Evolutionary conservation across 1,140 invertebrate species (phyloP).

Genomic region (Campoletis sonorensis): DNA sequence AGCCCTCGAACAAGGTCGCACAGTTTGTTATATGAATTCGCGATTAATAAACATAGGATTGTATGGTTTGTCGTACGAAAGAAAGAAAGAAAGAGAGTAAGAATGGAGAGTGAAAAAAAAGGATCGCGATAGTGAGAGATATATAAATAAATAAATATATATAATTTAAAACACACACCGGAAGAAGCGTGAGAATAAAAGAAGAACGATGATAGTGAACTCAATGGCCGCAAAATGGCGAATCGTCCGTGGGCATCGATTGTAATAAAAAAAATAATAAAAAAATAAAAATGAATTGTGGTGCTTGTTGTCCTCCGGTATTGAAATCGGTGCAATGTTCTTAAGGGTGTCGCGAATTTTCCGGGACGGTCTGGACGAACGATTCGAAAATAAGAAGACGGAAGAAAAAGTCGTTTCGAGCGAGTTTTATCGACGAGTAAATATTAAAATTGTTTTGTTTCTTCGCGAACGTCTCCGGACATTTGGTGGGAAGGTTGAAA

Average conservation of each 20-base stretch:
- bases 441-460: no score
- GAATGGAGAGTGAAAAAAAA: slow-evolving; percentile 9
- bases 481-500: background rate
- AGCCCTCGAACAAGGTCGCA: slow-evolving; percentile 47
- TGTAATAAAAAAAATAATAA: slow-evolving; percentile 3
- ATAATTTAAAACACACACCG: background rate
- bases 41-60: slow-evolving; percentile 41
- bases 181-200: background rate
- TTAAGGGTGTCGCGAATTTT: background rate
- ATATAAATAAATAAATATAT: background rate
- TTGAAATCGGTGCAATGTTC: slow-evolving; percentile 44
- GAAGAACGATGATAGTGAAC: background rate
- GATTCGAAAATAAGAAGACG: background rate
- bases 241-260: slow-evolving; percentile 21
- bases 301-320: slow-evolving; percentile 31
- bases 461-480: no score
- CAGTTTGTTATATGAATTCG: slow-evolving; percentile 47
- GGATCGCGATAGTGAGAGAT: slow-evolving; percentile 31
- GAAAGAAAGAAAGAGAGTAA: background rate
- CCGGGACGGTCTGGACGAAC: background rate
- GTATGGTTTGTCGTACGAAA: background rate
- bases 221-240: background rate
- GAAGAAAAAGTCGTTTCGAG: background rate
- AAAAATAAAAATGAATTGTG: background rate
- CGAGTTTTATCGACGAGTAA: background rate